Base-by-base conservation (phyloP, 2,797 vertebrate genomes). In the Paedocypris micromegethes region DNA sequence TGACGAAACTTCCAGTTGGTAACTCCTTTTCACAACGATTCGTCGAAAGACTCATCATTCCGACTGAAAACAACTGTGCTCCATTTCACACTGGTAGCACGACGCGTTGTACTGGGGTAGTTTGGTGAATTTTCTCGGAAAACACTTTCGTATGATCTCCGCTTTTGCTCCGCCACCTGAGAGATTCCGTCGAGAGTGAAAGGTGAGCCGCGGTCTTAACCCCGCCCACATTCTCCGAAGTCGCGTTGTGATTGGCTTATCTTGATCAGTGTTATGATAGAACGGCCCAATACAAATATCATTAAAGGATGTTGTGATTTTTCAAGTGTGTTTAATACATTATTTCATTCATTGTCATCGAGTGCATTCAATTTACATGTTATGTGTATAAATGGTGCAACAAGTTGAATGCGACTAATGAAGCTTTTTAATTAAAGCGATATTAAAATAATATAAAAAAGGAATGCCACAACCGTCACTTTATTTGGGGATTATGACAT, bases 111-210 rank as follows among this genome's bases (percentile, higher is more conserved):
- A 3, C n/a, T 8, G 9, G 5, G 9, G 37, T 5, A 9, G 2
- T 49, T 57, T 45, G 9, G 9, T 48, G 48, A 39, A 41, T 44
- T 58, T 39, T 42, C 39, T 54, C 51, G 42, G 45, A 37, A 2
- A 6, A 48, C 5, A 56, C 44, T 41, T 56, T 3, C 52, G 9
- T 9, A 6, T 23, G 45, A 37, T 2, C 5, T 57, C 45, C 2
- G 5, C 39, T 6, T 42, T 61, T n/a, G 38, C 9, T 37, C 67
- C 4, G 67, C 54, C 67, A 69, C 67, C 67, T 69, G 67, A 54
- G 58, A 23, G 23, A 23, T 23, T 23, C 23, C 43, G 7, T 42
- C 43, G 38, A 54, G 47, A 47, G 23, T 41, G 58, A 62, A 62
- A 69, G 58, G 49, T 61, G 58, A 62, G 67, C 41, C 47, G 23